These are phyloP conservation scores for Campylomormyrus tamandua DNA, from an alignment of 2,113 vertebrate species.

Conservation along the genomic window DNA sequence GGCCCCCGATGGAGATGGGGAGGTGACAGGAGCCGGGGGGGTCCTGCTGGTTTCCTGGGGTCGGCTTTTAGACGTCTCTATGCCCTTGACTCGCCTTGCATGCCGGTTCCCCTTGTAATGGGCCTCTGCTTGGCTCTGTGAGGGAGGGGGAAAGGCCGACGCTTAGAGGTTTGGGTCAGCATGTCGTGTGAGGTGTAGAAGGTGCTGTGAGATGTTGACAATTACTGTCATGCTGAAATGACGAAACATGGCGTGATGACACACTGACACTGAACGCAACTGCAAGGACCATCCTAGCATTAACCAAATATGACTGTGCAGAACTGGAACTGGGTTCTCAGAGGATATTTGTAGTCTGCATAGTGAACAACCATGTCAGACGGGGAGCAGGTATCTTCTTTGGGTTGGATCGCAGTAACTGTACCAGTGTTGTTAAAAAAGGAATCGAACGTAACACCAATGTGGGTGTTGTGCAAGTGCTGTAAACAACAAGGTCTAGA, in stretches of 20 bases:
- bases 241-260: background rate
- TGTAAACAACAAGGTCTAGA: background rate
- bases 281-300: background rate
- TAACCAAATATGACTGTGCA: background rate
- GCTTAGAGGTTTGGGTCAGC: background rate
- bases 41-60: conserved; percentile 68
- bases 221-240: background rate
- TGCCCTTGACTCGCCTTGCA: conserved; percentile 83
- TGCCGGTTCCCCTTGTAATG: conserved; percentile 92
- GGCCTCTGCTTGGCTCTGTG: conserved; percentile 83
- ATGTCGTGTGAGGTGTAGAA: background rate
- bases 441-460: background rate
- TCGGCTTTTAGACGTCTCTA: conserved; percentile 80
- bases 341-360: background rate
- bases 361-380: background rate
- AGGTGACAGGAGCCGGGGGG: conserved; percentile 52
- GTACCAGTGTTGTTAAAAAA: background rate
- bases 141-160: background rate
- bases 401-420: background rate
- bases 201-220: background rate
- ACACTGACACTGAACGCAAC: conserved; percentile 22
- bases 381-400: background rate
- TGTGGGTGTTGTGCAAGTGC: background rate
- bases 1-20: conserved; percentile 58
- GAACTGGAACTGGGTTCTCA: background rate